phyloP scores from a whole-genome alignment of 2,113 vertebrate species.

The Anguilla rostrata region DNA sequence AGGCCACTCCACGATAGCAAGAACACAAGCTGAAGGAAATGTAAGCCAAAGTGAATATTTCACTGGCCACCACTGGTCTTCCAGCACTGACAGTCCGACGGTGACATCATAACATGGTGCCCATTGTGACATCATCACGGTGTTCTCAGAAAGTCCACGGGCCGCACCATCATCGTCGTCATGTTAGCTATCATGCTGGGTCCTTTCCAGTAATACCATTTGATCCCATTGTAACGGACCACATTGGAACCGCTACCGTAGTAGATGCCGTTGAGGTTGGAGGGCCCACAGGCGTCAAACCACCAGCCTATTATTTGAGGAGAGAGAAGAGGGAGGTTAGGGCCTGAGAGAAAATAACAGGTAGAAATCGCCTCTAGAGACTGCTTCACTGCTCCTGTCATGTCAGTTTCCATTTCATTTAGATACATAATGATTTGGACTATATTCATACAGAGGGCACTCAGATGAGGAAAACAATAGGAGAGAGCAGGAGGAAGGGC shows the following conservation, averaged over 20 bases:
- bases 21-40: neutral
- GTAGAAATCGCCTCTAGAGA: neutral
- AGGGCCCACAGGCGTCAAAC: constrained; percentile 82
- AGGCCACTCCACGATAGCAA: neutral
- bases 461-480: neutral
- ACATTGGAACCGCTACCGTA: constrained; percentile 65
- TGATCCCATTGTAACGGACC: constrained; percentile 76
- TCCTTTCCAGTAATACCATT: constrained; percentile 85
- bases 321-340: neutral
- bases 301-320: constrained; percentile 71
- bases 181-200: constrained; percentile 68
- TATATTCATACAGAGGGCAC: neutral
- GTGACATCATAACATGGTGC: neutral
- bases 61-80: neutral
- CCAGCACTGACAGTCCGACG: neutral
- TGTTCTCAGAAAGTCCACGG: constrained; percentile 64
- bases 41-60: neutral
- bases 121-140: constrained; percentile 1
- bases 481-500: neutral
- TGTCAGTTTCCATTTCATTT: neutral
- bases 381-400: neutral
- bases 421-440: neutral
- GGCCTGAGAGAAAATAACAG: neutral
- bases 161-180: constrained; percentile 81
- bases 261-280: constrained; percentile 79